Evolutionary conservation across 2,888 invertebrate genomes (phyloP).

Genomic region (Cantharis nigra): DNA sequence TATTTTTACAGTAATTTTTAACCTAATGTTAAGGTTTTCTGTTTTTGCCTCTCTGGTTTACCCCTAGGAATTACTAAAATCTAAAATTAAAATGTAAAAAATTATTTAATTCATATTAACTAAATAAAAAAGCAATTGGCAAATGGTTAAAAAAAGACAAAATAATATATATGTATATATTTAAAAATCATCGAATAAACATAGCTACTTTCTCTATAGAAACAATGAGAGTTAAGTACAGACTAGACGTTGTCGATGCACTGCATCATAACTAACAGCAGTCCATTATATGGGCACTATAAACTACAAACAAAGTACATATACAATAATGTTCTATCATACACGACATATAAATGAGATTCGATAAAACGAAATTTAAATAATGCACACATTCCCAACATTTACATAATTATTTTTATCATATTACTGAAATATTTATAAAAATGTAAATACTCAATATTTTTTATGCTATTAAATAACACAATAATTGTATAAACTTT

Average conservation of each 20-base stretch:
- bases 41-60: too few species aligned
- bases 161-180: slow-evolving; percentile 35
- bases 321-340: slow-evolving; percentile 33
- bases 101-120: too few species aligned
- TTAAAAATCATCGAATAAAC: slow-evolving; percentile 41
- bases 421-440: slow-evolving; percentile 25
- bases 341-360: slow-evolving; percentile 24
- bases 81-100: background rate
- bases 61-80: too few species aligned
- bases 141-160: background rate
- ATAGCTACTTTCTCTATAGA: slow-evolving; percentile 43
- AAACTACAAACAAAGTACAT: slow-evolving; percentile 40
- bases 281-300: slow-evolving; percentile 48
- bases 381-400: slow-evolving; percentile 13
- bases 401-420: slow-evolving; percentile 9
- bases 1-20: too few species aligned
- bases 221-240: slow-evolving; percentile 52
- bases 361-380: slow-evolving; percentile 14
- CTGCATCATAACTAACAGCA: slow-evolving; percentile 50
- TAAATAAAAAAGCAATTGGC: too few species aligned
- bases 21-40: too few species aligned
- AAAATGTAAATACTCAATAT: slow-evolving; percentile 27
- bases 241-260: slow-evolving; percentile 54
- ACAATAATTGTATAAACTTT: background rate
- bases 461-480: slow-evolving; percentile 5